Percentiles rank a stretch among this genome's conserved stretches.
Conservation (phyloP, 2,113 vertebrate genomes). For the Melanotaenia duboulayi region DNA sequence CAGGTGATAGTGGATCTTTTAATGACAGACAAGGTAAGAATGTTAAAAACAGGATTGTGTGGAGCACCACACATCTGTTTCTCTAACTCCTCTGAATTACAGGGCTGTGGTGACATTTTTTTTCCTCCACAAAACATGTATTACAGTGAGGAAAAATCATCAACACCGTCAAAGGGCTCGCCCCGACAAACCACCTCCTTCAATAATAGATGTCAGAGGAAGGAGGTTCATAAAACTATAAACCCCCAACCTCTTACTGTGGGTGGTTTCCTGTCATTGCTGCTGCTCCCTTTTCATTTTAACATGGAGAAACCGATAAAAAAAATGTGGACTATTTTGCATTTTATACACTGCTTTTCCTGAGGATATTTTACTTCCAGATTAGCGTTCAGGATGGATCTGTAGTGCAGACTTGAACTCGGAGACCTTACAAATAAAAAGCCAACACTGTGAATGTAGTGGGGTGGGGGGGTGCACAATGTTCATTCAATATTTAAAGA, state of each 20-base stretch:
- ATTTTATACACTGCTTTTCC: neutral
- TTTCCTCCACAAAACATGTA: constrained; percentile 39
- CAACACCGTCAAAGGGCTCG: constrained; percentile 61
- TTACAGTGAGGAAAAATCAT: constrained; percentile 61
- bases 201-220: constrained; percentile 78
- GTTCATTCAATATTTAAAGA: constrained; percentile 82
- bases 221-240: constrained; percentile 80
- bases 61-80: constrained; percentile 72
- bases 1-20: constrained; percentile 63
- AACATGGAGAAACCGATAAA: neutral
- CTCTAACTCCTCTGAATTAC: constrained; percentile 57
- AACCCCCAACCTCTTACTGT: constrained; percentile 52
- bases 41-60: constrained; percentile 74
- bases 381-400: neutral
- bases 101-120: constrained; percentile 43
- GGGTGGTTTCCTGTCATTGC: constrained; percentile 31
- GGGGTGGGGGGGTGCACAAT: constrained; percentile 35
- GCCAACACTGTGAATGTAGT: constrained; percentile 57
- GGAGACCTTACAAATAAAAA: constrained; percentile 61
- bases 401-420: constrained; percentile 40
- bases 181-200: constrained; percentile 65
- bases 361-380: neutral
- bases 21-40: constrained; percentile 77
- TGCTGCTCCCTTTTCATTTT: neutral
- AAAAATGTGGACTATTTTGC: neutral